Base-by-base conservation (phyloP, 2,888 invertebrate species). In the Brachypterus glaber region DNA sequence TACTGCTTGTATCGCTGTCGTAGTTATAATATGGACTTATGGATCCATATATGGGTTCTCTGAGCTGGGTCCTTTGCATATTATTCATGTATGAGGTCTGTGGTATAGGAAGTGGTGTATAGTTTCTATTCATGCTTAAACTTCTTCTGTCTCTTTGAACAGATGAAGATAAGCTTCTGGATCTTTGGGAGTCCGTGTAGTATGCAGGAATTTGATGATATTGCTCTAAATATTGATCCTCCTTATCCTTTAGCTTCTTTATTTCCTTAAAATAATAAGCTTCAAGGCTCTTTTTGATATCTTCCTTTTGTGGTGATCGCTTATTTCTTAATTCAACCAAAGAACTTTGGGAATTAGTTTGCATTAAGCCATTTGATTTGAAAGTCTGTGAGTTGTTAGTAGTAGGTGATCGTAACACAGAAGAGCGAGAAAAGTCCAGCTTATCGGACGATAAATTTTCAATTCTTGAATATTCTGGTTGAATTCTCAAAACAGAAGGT, bases 181-280 rank as follows among this genome's bases (percentile, higher is more conserved):
- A 68, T 38, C 69, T 56, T 24, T 63, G 56, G 2, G 46, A 43
- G 21, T 51, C 49, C n/a, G 54, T 51, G 1, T 61, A 56, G 43
- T 63, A 63, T 39, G 60, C 62, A 2, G 53, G 53, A 35, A 55
- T 60, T 15, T 57, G 55, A 29, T 55, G 55, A 12, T 52, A 50
- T 2, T 57, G 50, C 34, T 57, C 45, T 30, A 55, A 47, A 25
- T 57, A 56, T 25, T 60, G 59, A 48, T 70, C 70, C 60, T 79
- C 77, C 55, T 73, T 72, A 31, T 74, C 67, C 52, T 76, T 79
- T 40, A 74, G 57, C 57, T 74, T 75, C 54, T 76, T 77, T 37
- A 80, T 60, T 54, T 77, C 77, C 48, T 78, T 76, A 79, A 79
- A 80, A 46, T 78, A 79, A 50, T 76, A 78, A 0, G 76, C 78